Evolutionary conservation across 2,888 invertebrate species (phyloP), one percentile per base, ranked within the genome.

Genomic region (Xestia c-nigrum): DNA sequence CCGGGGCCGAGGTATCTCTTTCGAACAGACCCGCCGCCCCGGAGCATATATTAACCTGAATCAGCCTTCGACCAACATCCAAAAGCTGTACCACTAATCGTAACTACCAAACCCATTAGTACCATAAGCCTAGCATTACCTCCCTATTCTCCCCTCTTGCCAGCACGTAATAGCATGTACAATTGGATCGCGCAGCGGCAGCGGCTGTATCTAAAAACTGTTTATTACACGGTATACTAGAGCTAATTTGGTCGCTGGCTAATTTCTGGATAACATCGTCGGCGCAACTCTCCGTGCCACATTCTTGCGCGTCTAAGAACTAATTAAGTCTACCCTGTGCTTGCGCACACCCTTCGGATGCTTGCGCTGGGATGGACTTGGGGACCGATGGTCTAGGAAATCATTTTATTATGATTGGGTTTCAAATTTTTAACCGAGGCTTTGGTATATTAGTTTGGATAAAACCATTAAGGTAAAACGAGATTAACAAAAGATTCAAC

Each of bases 271-370:
- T 91, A 89, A 90, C 88, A 89, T 90, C 87, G 84, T 80, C 72
- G 76, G 75, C 71, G 83, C 78, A 66, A 75, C 86, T 86, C 80
- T 85, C 80, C 85, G 81, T 83, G 84, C 86, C 87, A 90, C 93
- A 95, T 95, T 95, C 95, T 92, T 92, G 92, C 89, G 92, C 94
- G 94, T 94, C 93, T 94, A 94, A 94, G 93, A 95, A 93, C 92
- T 95, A 95, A 95, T 94, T 95, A 95, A 93, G 91, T 89, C 81
- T 89, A 88, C 90, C 88, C 90, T 89, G 89, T 89, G 88, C 85
- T 77, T 77, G 81, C 81, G 81, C 89, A 90, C 89, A 89, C 91
- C 85, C 84, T 86, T 52, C 81, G 78, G 71, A 78, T 77, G 65
- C 40, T 43, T 74, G 52, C 14, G 70, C 87, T 87, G 88, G 88